Evolutionary conservation across 2,888 invertebrate genomes (phyloP).

Genomic region (Sabellastarte sp.): DNA sequence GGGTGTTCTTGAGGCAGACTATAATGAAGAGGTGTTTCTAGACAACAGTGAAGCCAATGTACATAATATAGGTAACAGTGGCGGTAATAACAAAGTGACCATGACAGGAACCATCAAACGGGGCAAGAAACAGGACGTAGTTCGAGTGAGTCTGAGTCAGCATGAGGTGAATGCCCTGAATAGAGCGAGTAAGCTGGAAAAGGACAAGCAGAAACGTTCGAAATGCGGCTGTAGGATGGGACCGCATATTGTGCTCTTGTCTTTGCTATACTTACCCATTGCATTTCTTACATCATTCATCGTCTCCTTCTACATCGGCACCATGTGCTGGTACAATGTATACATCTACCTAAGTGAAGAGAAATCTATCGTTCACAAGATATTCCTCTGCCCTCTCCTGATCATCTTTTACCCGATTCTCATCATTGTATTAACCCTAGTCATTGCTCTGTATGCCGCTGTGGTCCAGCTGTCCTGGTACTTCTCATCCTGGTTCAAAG

Average conservation of each 20-base stretch:
- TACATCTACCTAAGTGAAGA: conserved; percentile 72
- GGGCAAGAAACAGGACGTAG: conserved; percentile 70
- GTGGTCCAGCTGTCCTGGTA: conserved; percentile 71
- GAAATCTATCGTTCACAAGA: conserved; percentile 66
- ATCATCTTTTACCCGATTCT: conserved; percentile 72
- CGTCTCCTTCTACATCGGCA: conserved; percentile 75
- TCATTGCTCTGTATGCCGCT: conserved; percentile 70
- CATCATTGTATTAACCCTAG: conserved; percentile 69
- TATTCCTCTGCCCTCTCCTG: conserved; percentile 69
- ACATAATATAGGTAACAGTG: too few species aligned
- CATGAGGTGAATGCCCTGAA: conserved; percentile 72
- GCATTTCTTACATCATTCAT: conserved; percentile 68
- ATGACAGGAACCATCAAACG: conserved; percentile 70
- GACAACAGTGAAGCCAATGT: too few species aligned
- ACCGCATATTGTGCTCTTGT: conserved; percentile 69
- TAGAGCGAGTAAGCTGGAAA: conserved; percentile 63
- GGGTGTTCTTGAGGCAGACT: too few species aligned
- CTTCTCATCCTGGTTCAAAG: conserved; percentile 70
- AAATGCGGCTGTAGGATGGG: conserved; percentile 64
- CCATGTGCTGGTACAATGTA: conserved; percentile 76
- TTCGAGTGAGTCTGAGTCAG: conserved; percentile 72
- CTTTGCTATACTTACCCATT: conserved; percentile 69
- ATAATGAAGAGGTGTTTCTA: too few species aligned
- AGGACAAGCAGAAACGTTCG: conserved; percentile 11
- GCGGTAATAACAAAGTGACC: conserved; percentile 61